Evolutionary conservation across 2,797 vertebrate genomes (phyloP), one percentile per base, ranked within the genome.

Genomic region (Anabas testudineus): DNA sequence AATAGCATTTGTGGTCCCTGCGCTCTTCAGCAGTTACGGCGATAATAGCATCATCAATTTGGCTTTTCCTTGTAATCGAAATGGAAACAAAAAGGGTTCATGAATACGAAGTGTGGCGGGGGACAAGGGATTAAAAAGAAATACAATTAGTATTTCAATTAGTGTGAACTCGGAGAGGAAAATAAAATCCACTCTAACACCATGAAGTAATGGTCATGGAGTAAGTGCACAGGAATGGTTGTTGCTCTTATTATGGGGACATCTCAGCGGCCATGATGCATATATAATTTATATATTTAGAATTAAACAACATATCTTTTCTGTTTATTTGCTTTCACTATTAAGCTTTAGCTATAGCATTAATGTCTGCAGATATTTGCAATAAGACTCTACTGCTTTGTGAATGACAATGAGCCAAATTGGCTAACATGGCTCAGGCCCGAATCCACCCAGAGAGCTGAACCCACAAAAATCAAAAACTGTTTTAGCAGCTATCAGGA

Each of bases 1-100:
- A 64, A 74, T 74, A 43, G 68, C 37, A 54, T 74, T 72, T 63
- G 48, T 19, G 60, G 64, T 78, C 49, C 39, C 24, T 42, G 34
- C 49, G 53, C 76, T 78, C 82, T 69, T 82, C 63, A 80, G 76
- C 81, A 77, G 76, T 87, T 65, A 72, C 71, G 42, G 63, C n/a
- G 18, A 74, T 83, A 88, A 90, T 80, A 61, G 74, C 68, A 46
- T 62, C 77, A 80, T 81, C 74, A 82, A 76, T 86, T 87, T 63
- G 65, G 54, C 54, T 56, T 74, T 86, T 80, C 56, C 62, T 57
- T 76, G 67, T 69, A 82, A 87, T 88, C 77, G 64, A 84, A 82
- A 78, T 65, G 48, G 65, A 60, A 82, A 85, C 34, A 65, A 80
- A 83, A 69, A 67, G 30, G 42, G 54, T 73, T 80, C 26, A 72